Conservation (phyloP, 1,140 invertebrate genomes). For the Achatina immaculata region DNA sequence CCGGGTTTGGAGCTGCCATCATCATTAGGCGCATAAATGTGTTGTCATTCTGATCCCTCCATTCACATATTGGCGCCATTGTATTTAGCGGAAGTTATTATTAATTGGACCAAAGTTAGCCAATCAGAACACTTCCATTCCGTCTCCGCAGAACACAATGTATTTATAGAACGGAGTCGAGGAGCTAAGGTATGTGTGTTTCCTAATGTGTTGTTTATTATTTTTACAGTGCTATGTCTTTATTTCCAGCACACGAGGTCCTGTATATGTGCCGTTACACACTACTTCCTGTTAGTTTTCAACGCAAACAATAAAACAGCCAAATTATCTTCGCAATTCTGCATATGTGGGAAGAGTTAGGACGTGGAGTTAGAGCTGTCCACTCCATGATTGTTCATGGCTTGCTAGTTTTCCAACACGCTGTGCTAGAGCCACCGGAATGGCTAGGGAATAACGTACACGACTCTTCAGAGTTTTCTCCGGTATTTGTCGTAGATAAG, state of each 20-base stretch:
- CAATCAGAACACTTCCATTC: not conserved
- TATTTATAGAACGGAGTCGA: slow-evolving; percentile 20
- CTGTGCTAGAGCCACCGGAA: not conserved
- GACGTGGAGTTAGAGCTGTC: not conserved
- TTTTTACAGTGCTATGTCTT: not conserved
- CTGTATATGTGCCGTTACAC: not conserved
- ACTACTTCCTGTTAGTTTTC: not conserved
- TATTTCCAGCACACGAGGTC: not conserved
- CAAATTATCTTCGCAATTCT: not conserved
- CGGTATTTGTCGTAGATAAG: too few species aligned
- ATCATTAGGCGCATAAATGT: too few species aligned
- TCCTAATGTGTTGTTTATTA: slow-evolving; percentile 10
- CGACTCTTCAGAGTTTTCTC: too few species aligned
- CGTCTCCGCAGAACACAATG: slow-evolving; percentile 3
- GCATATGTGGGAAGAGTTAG: not conserved
- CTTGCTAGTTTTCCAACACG: not conserved
- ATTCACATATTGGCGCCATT: slow-evolving; percentile 34
- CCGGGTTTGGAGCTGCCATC: too few species aligned
- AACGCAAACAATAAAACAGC: not conserved
- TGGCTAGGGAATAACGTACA: too few species aligned
- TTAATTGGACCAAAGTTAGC: slow-evolving; percentile 15
- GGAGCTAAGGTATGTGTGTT: slow-evolving; percentile 34
- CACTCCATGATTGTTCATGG: slow-evolving; percentile 4
- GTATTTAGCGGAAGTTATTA: slow-evolving; percentile 17
- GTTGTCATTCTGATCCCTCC: too few species aligned